Conservation (phyloP, 2,113 vertebrate genomes). For the Brienomyrus longianalis region DNA sequence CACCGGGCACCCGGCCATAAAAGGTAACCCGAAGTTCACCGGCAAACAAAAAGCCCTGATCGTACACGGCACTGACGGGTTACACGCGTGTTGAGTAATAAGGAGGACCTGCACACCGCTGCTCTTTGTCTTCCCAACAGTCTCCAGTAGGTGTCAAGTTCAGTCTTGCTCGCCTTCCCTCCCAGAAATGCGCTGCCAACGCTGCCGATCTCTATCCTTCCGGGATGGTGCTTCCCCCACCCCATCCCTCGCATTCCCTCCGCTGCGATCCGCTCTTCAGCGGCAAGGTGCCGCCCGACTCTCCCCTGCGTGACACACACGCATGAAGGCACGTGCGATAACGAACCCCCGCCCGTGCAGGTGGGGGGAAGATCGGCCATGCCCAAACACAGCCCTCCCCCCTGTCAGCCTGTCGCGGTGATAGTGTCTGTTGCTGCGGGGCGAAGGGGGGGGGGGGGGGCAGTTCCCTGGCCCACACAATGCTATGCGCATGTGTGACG, state of each 20-base stretch:
- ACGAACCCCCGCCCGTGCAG: not conserved
- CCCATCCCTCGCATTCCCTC: not conserved
- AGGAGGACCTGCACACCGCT: not conserved
- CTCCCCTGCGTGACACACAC: not conserved
- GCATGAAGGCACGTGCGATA: not conserved
- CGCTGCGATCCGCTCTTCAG: not conserved
- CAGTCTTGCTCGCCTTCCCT: not conserved
- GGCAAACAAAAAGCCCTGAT: not conserved
- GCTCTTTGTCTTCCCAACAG: not conserved
- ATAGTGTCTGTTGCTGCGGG: not conserved
- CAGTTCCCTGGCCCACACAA: not conserved
- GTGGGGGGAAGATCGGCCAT: not conserved
- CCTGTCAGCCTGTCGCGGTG: not conserved
- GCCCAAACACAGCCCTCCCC: not conserved
- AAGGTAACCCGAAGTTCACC: constrained; percentile 16
- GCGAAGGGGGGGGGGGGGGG: not conserved
- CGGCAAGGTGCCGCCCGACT: not conserved
- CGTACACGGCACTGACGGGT: not conserved
- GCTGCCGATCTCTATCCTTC: not conserved
- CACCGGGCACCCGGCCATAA: constrained; percentile 1
- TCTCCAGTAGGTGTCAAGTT: not conserved
- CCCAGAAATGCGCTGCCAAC: not conserved
- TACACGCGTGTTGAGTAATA: not conserved
- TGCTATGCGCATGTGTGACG: not conserved
- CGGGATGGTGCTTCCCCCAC: not conserved